Evolutionary conservation across 2,888 invertebrate species (phyloP), one percentile per base, ranked within the genome.

Genomic region (Plebejus anna): DNA sequence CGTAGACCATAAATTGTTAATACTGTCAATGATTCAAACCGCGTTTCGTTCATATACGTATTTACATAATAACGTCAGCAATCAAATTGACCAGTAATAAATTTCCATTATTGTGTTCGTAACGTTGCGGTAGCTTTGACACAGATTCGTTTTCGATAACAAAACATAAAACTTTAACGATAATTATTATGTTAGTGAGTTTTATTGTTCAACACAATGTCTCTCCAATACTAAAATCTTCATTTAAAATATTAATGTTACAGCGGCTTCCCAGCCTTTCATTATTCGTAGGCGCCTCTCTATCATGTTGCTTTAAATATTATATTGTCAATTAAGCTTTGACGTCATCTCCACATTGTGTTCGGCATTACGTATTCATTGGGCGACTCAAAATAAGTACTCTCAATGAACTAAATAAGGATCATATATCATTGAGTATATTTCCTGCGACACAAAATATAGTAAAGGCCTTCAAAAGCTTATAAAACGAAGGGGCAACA

Each of bases 221-320:
- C 6, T 61, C 61, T 32, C 13, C 32, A n/a, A 59, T n/a, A 11
- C 13, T 59, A n/a, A 59, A 51, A 28, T 32, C 32, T 32, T 32
- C 32, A 32, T 32, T 32, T 32, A 32, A 32, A 32, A 32, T 32
- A 32, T 32, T 32, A 2, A 32, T 32, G 2, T 5, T 5, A 5
- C 32, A 16, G 66, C 16, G 32, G 66, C 32, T 66, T 13, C 32
- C 32, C 66, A 66, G 32, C 32, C 66, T 13, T 72, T 72, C 72
- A 22, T 47, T 72, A 72, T 28, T 72, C 22, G n/a, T 72, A 42
- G 72, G 42, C 72, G 42, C 47, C 47, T 71, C 42, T 70, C 22
- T 47, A 28, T 72, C 47, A 47, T 28, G 42, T 47, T 72, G 47
- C 72, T 47, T 71, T 72, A 72, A 47, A 72, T 72, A 72, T 72